Evolutionary conservation across 1,140 invertebrate genomes (phyloP), one percentile per base, ranked within the genome.

Genomic region (Cydia splendana): DNA sequence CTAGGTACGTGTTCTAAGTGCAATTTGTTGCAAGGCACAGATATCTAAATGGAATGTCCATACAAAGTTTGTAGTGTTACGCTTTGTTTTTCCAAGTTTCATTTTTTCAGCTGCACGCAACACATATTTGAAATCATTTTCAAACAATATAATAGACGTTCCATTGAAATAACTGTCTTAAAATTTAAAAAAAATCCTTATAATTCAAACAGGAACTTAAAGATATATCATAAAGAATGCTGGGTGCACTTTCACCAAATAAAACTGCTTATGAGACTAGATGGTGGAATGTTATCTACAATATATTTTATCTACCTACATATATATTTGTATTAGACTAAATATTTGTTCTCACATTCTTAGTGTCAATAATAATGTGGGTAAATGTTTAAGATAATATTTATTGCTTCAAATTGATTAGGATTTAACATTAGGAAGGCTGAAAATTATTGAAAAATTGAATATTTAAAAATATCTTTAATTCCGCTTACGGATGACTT

Each of bases 271-370:
- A 86, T 74, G 65, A 85, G 86, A 87, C 87, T 89, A 89, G 85
- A 86, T 78, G 79, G 83, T 87, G 88, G 88, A 90, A 90, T 90
- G 87, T 90, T 78, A 79, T 79, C 85, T 87, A 79, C 76, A 76
- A 78, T 77, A 77, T 71, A 79, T 75, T 77, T 80, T 80, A 78
- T 80, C 76, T 80, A 80, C 76, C 76, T 80, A 80, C 76, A 77
- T 74, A 78, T 74, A 78, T 77, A 62, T 71, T 71, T 71, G 24
- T 71, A 30, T 38, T 71, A 71, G 67, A 42, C 67, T 71, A 38
- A 18, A 38, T 71, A 71, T 71, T 71, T 71, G 67, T 71, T 38
- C 67, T 71, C 15, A 12, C 67, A 18, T 71, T 71, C 34, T 45
- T 71, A 62, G 57, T 38, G 34, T 71, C 38, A 38, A 18, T 57